Base-by-base conservation (phyloP, 2,888 invertebrate genomes). In the Plebejus melissa region DNA sequence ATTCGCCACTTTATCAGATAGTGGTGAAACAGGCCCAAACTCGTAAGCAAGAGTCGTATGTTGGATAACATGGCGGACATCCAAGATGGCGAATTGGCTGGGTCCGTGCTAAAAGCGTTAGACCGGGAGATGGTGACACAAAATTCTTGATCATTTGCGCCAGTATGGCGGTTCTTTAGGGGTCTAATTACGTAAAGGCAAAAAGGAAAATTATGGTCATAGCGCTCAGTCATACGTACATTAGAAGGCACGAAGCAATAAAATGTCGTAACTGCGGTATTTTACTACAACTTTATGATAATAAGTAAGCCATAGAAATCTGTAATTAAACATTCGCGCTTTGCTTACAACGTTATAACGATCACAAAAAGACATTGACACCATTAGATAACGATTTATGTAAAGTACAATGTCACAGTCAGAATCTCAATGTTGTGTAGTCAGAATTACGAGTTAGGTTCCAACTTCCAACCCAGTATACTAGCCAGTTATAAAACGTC, bases 341-440 rank as follows among this genome's bases (percentile, higher is more conserved):
- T 65, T 28, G 32, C 65, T 13, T 65, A 57, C 38, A 58, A 70
- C 70, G 58, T 36, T 76, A 74, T 11, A 22, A 74, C 38, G 75
- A 76, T 77, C 60, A 76, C 76, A 76, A 75, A 75, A 77, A 78
- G 77, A 77, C 79, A 79, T 77, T 79, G 77, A 78, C 78, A 77
- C 78, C 75, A 76, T 75, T 77, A 79, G 77, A 80, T 78, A 78
- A 69, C 79, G 82, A 77, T 79, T 80, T 81, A 82, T 79, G 80
- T 82, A 81, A 80, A 82, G 80, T 81, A 84, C 83, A 81, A 81
- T 82, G 82, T 82, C 81, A 81, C 81, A 82, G 84, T 78, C 78
- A 77, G 82, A 82, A 83, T 83, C 83, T 81, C 87, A 87, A 90
- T 89, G 89, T 87, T 86, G 86, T 86, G 87, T 90, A 91, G 91